Conservation (phyloP, 2,797 vertebrate genomes). For the Oreochromis grahami region DNA sequence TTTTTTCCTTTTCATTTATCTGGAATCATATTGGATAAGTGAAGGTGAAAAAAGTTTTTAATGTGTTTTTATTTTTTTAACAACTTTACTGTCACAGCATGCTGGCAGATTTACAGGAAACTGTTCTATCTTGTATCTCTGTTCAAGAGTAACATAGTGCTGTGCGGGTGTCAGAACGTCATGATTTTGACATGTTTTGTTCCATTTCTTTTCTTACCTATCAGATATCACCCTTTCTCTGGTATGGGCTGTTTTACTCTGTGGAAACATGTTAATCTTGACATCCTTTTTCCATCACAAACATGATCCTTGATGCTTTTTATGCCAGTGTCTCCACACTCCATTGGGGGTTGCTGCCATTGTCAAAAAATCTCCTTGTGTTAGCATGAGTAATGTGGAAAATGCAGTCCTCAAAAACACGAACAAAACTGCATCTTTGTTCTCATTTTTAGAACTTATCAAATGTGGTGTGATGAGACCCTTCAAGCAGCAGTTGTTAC, state of each 20-base stretch:
- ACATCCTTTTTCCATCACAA: conserved; percentile 6
- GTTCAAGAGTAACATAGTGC: background rate
- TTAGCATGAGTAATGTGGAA: conserved; percentile 56
- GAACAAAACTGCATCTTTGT: background rate
- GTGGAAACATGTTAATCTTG: background rate
- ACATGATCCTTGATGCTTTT: conserved; percentile 4
- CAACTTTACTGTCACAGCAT: background rate
- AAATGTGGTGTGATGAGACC: background rate
- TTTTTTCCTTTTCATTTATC: background rate
- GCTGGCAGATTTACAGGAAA: background rate
- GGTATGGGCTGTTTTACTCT: background rate
- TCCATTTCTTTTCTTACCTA: background rate
- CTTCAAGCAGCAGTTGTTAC: background rate
- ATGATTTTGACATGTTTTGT: background rate
- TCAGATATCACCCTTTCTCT: background rate
- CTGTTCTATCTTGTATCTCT: background rate
- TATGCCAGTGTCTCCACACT: conserved; percentile 25
- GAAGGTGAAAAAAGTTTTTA: background rate
- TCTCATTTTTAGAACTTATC: background rate
- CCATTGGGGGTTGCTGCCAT: background rate
- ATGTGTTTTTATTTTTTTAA: background rate
- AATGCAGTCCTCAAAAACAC: background rate
- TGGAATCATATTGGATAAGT: background rate
- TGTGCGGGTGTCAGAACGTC: background rate
- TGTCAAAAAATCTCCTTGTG: conserved; percentile 51